Conservation (phyloP, 2,113 vertebrate species). For the Diadophis punctatus region DNA sequence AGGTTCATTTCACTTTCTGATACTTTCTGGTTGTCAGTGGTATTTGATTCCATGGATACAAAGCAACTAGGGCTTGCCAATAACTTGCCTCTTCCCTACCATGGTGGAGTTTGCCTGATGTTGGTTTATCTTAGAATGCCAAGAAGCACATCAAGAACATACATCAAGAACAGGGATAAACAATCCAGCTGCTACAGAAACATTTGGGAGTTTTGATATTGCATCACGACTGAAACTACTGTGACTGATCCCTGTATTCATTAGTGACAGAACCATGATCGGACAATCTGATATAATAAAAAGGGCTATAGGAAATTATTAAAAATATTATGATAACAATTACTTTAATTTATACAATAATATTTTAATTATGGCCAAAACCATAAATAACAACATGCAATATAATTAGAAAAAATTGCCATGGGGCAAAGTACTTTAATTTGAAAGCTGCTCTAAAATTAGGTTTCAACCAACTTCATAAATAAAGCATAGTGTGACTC, state of each 20-base stretch:
- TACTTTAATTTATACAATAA: background rate
- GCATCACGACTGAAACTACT: background rate
- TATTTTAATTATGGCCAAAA: background rate
- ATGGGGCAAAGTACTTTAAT: constrained; percentile 21
- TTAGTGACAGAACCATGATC: background rate
- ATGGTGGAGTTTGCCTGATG: background rate
- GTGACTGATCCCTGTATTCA: background rate
- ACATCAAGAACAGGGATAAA: background rate
- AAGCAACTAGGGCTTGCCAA: background rate
- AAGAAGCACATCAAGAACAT: no score
- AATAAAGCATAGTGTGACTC: constrained; percentile 7
- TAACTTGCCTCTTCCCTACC: background rate
- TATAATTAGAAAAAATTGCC: background rate
- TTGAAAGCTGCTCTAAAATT: constrained; percentile 24
- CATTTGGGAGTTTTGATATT: background rate
- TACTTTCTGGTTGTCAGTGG: background rate
- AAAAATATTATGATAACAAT: background rate
- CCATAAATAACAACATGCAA: background rate
- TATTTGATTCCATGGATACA: background rate
- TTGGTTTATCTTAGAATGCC: background rate
- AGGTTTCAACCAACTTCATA: constrained; percentile 38
- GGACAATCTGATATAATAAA: background rate
- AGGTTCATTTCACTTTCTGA: background rate
- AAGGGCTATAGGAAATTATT: background rate
- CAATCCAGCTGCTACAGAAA: background rate